phyloP scores from a whole-genome alignment of 2,113 vertebrate species.

The Tylochromis polylepis region DNA sequence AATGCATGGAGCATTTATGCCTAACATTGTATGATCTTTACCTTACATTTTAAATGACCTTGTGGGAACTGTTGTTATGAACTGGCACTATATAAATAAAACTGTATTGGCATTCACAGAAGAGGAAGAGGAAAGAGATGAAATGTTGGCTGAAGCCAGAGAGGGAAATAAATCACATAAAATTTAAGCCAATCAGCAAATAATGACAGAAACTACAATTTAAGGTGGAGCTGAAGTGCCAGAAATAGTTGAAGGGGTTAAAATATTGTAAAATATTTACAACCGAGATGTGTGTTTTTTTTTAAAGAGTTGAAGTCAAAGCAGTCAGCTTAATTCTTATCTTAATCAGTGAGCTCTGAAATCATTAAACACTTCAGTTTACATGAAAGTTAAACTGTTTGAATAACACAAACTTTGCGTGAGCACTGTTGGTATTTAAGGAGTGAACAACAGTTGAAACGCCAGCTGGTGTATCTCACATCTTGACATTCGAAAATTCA shows the following conservation, averaged over 20 bases:
- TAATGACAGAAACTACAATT: neutral
- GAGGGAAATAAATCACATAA: neutral
- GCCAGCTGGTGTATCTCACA: neutral
- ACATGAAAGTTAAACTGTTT: neutral
- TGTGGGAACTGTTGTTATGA: neutral
- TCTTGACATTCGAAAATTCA: neutral
- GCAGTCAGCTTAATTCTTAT: neutral
- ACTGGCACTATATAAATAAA: neutral
- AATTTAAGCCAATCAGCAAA: neutral
- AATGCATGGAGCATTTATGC: neutral
- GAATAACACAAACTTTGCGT: neutral
- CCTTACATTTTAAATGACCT: neutral
- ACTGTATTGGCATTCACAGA: neutral
- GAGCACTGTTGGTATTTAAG: neutral
- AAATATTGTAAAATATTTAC: neutral
- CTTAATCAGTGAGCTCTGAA: neutral
- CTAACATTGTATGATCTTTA: neutral
- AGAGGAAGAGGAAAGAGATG: neutral
- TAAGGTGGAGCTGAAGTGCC: neutral
- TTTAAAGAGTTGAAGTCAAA: neutral
- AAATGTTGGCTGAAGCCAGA: neutral
- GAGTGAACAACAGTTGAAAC: neutral
- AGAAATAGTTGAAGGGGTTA: neutral
- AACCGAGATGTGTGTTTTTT: neutral
- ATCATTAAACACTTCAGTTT: neutral